phyloP scores from a whole-genome alignment of 2,797 vertebrate genomes.

The Pogoniulus pusillus region DNA sequence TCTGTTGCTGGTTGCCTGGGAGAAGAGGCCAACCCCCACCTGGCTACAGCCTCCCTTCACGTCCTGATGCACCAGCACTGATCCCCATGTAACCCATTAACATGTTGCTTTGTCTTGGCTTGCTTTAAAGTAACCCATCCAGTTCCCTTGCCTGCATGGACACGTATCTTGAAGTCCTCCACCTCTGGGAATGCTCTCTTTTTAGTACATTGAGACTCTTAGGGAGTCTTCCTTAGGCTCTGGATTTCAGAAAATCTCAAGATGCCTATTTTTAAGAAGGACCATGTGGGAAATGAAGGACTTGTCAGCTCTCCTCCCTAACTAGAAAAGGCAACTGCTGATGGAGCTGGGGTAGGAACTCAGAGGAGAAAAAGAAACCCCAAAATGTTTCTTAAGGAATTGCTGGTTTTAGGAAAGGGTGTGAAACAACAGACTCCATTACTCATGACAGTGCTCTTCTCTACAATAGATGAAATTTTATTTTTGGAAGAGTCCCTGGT shows the following conservation, averaged over 20 bases:
- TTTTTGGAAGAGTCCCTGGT: neutral
- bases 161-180: neutral
- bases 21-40: too few relatives aligned
- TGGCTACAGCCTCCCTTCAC: too few relatives aligned
- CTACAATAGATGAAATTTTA: neutral
- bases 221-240: neutral
- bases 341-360: neutral
- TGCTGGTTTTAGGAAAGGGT: neutral
- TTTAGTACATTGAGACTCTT: neutral
- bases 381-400: neutral
- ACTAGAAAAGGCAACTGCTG: neutral
- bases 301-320: neutral
- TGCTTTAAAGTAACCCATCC: neutral
- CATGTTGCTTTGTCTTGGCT: neutral
- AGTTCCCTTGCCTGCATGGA: neutral
- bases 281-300: accelerated
- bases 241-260: neutral
- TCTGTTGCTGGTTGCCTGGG: too few relatives aligned
- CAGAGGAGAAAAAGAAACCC: neutral
- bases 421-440: neutral
- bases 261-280: neutral
- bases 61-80: neutral
- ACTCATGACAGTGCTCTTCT: neutral
- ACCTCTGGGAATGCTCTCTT: neutral
- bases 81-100: neutral